Percentiles rank a stretch among this genome's conserved stretches.
phyloP scores from a whole-genome alignment of 2,888 invertebrate species.

The Zaprionus lineosus region DNA sequence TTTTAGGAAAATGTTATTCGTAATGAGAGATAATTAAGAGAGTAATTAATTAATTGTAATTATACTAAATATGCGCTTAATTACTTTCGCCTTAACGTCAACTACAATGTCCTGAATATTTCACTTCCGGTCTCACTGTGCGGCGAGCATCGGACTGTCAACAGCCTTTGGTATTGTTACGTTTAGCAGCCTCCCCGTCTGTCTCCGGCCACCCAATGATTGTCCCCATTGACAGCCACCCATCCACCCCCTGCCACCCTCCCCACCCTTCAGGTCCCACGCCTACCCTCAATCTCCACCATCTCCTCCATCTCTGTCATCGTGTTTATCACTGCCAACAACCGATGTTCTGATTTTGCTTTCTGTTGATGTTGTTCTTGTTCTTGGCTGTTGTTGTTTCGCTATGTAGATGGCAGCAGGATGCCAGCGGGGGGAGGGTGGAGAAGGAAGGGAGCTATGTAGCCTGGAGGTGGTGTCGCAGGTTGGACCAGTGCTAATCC shows the following conservation, averaged over 20 bases:
- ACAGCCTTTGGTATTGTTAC: slow-evolving; percentile 36
- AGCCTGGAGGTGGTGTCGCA: too few species aligned
- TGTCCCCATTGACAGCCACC: too few species aligned
- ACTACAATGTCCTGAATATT: background rate
- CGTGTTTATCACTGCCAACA: slow-evolving; percentile 40
- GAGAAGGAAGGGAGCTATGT: too few species aligned
- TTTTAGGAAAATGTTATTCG: too few species aligned
- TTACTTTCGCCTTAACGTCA: background rate
- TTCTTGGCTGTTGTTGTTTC: slow-evolving; percentile 20
- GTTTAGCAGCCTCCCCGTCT: too few species aligned
- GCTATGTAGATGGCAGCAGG: slow-evolving; percentile 61
- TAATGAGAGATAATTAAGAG: too few species aligned
- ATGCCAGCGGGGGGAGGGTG: slow-evolving; percentile 17
- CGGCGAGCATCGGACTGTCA: slow-evolving; percentile 53
- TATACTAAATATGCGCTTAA: background rate
- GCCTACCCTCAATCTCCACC: slow-evolving; percentile 1
- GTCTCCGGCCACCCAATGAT: too few species aligned
- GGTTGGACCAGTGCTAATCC: slow-evolving; percentile 23
- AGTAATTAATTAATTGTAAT: too few species aligned
- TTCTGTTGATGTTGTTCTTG: slow-evolving; percentile 22
- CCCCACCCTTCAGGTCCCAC: slow-evolving; percentile 1
- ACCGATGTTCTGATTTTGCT: slow-evolving; percentile 55
- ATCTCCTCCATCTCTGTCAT: slow-evolving; percentile 8
- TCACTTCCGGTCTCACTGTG: slow-evolving; percentile 35
- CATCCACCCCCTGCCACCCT: too few species aligned